Percentiles rank a stretch among this genome's conserved stretches.
Evolutionary conservation across 2,797 vertebrate genomes (phyloP).

Genomic region (Melanotaenia nigrans): DNA sequence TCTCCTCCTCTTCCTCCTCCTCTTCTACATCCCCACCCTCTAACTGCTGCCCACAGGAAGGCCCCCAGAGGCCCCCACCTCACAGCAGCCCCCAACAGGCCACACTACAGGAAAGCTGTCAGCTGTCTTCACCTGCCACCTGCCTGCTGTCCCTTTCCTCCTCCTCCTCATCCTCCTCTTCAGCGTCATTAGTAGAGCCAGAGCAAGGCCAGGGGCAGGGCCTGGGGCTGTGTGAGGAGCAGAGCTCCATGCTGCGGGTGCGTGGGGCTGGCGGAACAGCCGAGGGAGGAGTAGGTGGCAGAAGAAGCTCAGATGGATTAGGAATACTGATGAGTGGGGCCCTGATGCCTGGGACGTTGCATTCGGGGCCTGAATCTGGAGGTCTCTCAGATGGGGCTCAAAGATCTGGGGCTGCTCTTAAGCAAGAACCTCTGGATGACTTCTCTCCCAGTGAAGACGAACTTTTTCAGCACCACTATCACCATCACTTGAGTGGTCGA

Average conservation of each 20-base stretch:
- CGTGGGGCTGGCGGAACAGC: conserved; percentile 70
- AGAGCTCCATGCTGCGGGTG: conserved; percentile 84
- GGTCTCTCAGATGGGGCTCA: conserved; percentile 78
- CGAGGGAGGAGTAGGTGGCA: conserved; percentile 71
- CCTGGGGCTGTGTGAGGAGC: conserved; percentile 85
- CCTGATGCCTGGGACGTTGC: conserved; percentile 73
- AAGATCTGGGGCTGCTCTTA: conserved; percentile 85
- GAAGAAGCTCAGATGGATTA: conserved; percentile 81
- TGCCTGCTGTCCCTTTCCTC: conserved; percentile 87
- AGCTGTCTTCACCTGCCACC: conserved; percentile 85
- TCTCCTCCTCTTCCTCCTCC: conserved; percentile 76
- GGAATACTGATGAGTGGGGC: conserved; percentile 83
- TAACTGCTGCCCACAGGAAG: conserved; percentile 65
- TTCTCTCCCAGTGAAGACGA: conserved; percentile 85
- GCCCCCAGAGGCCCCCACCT: conserved; percentile 74
- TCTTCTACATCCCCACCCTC: conserved; percentile 75
- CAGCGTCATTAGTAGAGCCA: conserved; percentile 82
- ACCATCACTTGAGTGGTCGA: conserved; percentile 78
- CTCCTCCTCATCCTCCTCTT: conserved; percentile 80
- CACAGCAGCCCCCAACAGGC: conserved; percentile 77
- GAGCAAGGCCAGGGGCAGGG: conserved; percentile 79
- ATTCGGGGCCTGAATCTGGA: conserved; percentile 74
- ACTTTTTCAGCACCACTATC: conserved; percentile 87
- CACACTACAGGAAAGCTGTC: conserved; percentile 82
- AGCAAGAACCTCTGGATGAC: conserved; percentile 94